Conservation (phyloP, 2,888 invertebrate species). For the Pristionchus mayeri region DNA sequence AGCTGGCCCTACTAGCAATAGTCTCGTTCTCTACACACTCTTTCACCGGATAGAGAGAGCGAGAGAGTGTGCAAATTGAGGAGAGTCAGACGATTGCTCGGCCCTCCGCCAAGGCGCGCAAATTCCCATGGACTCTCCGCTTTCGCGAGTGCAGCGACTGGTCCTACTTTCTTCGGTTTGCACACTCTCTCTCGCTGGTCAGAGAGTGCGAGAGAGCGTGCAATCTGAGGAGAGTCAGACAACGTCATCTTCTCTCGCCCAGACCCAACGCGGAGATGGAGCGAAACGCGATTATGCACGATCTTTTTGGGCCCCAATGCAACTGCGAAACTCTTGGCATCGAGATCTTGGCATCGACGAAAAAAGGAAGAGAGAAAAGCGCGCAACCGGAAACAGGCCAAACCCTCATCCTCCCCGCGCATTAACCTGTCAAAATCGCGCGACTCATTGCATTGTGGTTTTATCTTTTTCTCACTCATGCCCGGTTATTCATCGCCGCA, state of each 20-base stretch:
- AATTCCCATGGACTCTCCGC: background rate
- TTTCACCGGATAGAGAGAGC: too few relatives aligned
- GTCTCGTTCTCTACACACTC: too few relatives aligned
- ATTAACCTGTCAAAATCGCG: background rate
- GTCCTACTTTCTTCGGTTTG: too few relatives aligned
- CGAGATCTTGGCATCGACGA: background rate
- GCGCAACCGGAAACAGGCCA: background rate
- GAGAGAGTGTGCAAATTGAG: too few relatives aligned
- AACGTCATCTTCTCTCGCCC: background rate
- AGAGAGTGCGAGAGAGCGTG: too few relatives aligned
- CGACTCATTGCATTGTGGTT: background rate
- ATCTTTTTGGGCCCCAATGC: constrained; percentile 1
- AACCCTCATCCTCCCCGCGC: background rate
- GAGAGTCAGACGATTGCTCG: too few relatives aligned
- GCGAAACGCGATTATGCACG: constrained; percentile 30
- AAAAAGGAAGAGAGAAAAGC: background rate
- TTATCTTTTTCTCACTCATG: background rate
- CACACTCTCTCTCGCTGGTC: too few relatives aligned
- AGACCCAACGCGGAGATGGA: background rate
- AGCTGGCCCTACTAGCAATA: too few relatives aligned
- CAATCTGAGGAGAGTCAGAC: too few relatives aligned
- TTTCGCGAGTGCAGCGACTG: too few relatives aligned
- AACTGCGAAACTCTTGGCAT: background rate
- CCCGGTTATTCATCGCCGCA: background rate
- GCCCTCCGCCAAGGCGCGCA: background rate